Evolutionary conservation across 2,113 vertebrate genomes (phyloP).

Genomic region (Crypturellus undulatus): DNA sequence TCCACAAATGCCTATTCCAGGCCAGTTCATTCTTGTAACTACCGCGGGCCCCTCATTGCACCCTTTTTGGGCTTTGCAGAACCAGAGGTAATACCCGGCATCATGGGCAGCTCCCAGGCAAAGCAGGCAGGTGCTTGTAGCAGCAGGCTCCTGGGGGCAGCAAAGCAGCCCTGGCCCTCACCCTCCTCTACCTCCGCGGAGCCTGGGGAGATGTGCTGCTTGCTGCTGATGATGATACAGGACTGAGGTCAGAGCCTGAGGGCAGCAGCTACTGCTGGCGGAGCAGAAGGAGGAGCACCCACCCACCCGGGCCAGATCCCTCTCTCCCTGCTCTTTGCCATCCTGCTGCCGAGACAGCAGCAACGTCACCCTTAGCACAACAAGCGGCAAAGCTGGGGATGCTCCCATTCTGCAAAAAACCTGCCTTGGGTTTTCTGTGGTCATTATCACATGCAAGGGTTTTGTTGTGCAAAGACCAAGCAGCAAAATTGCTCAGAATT

Average conservation of each 20-base stretch:
- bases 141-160: not conserved
- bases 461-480: not conserved
- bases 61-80: not conserved
- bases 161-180: not conserved
- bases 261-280: not conserved
- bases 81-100: not conserved
- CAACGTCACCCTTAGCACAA: not conserved
- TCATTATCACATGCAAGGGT: not conserved
- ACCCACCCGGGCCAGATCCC: not conserved
- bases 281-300: not conserved
- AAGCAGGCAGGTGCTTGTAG: not conserved
- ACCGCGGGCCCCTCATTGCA: not conserved
- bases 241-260: rapidly evolving
- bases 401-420: not conserved
- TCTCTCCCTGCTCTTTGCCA: not conserved
- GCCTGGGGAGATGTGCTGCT: rapidly evolving
- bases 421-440: not conserved
- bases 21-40: constrained; percentile 1
- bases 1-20: not conserved
- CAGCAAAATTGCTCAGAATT: not conserved
- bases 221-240: not conserved
- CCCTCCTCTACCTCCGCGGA: not conserved
- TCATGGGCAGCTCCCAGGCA: not conserved
- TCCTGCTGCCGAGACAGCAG: rapidly evolving
- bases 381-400: rapidly evolving